These are phyloP conservation scores for Irena cyanogastra DNA, from an alignment of 2,113 vertebrate species.

Conservation along the genomic window DNA sequence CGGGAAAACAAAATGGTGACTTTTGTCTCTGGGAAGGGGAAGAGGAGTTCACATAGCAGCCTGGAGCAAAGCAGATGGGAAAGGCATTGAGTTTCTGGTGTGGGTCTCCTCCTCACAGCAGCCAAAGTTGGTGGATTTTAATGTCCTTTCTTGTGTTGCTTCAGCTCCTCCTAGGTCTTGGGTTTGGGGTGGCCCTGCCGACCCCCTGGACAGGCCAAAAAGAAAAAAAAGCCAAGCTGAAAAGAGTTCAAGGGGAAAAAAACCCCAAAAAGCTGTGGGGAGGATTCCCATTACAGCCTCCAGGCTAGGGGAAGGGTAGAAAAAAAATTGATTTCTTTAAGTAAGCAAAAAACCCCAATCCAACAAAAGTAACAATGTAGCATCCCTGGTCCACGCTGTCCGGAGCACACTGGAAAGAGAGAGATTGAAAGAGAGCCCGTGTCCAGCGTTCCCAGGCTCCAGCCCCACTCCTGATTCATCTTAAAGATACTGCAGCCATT, in stretches of 20 bases:
- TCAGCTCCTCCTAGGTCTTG: neutral
- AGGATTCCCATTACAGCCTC: neutral
- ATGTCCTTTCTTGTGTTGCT: neutral
- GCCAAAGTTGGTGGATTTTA: neutral
- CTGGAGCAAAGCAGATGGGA: neutral
- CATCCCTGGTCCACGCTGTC: rapidly evolving
- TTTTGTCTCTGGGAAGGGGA: neutral
- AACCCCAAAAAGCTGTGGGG: neutral
- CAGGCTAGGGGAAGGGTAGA: too few relatives aligned
- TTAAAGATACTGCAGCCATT: neutral
- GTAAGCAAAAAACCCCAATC: neutral
- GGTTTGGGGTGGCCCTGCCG: rapidly evolving
- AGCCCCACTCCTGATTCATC: too few relatives aligned
- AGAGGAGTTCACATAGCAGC: neutral
- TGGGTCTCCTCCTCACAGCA: neutral
- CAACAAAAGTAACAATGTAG: neutral
- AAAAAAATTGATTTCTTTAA: neutral
- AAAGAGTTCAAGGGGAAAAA: neutral
- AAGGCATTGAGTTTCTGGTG: too few relatives aligned
- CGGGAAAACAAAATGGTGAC: neutral
- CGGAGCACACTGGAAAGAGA: neutral
- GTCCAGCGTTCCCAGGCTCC: rapidly evolving
- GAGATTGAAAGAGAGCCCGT: rapidly evolving
- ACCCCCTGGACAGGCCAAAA: rapidly evolving
- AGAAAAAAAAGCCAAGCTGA: neutral